These are phyloP conservation scores for Lepilemur ruficaudatus DNA, from an alignment of 2,797 vertebrate species.

Conservation along the genomic window DNA sequence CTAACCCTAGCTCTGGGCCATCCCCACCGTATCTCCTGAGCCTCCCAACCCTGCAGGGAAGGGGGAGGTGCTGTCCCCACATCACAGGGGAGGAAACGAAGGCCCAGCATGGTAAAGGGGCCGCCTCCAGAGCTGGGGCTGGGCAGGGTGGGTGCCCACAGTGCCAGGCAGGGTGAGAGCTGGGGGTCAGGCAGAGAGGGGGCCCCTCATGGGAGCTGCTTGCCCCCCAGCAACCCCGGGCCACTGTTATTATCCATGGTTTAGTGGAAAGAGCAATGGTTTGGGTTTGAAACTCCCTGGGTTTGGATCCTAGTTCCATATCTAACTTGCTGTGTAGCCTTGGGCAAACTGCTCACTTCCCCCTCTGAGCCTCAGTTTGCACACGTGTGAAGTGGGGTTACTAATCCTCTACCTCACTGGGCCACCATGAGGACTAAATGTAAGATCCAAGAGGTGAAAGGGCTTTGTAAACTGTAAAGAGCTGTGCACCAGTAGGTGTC, in stretches of 20 bases:
- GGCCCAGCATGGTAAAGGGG: not conserved
- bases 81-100: not conserved
- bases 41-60: not conserved
- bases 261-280: not conserved
- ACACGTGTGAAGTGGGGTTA: not conserved
- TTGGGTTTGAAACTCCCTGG: not conserved
- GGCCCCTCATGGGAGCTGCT: not conserved
- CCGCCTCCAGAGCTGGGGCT: not conserved
- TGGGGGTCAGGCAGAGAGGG: not conserved
- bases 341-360: not conserved
- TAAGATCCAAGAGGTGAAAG: not conserved
- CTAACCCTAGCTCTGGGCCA: not conserved
- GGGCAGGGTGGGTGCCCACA: fast-evolving
- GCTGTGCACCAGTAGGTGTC: not conserved
- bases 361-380: not conserved
- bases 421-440: not conserved
- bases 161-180: not conserved
- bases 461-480: not conserved
- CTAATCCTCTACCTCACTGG: not conserved
- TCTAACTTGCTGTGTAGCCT: not conserved
- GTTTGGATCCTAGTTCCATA: not conserved
- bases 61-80: not conserved
- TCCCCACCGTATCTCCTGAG: not conserved
- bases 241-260: no score
- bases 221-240: not conserved